A percentile compares a stretch with the other conserved stretches of the same genome.
These are phyloP conservation scores for Pluvianellus socialis DNA, from an alignment of 2,113 vertebrate genomes.

Conservation along the genomic window DNA sequence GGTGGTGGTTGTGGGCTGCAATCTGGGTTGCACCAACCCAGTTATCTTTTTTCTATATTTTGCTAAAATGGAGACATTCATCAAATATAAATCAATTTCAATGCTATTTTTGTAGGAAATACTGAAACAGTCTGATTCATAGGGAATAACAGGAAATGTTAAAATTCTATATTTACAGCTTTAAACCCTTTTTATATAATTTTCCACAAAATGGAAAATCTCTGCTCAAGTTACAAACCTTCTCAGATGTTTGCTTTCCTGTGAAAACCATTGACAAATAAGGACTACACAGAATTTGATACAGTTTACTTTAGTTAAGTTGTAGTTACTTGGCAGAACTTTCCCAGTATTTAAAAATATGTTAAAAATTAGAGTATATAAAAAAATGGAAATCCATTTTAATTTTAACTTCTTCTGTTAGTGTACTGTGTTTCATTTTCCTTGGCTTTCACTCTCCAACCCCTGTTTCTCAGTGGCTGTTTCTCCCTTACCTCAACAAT, in stretches of 20 bases:
- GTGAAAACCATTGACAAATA: neutral
- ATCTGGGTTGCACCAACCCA: neutral
- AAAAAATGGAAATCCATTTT: neutral
- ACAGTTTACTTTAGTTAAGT: neutral
- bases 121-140: neutral
- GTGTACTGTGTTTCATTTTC: neutral
- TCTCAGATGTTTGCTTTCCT: neutral
- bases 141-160: neutral
- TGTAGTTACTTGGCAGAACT: neutral
- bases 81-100: neutral
- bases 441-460: neutral
- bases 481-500: neutral
- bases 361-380: neutral
- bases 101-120: neutral
- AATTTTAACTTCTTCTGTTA: neutral
- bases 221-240: neutral
- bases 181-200: neutral
- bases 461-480: accelerated
- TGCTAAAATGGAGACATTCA: neutral
- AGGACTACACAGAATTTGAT: neutral
- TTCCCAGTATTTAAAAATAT: neutral
- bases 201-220: neutral
- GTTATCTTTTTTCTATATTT: neutral
- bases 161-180: neutral
- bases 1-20: neutral